Evolutionary conservation across 2,888 invertebrate genomes (phyloP).

Genomic region (Linyphia triangularis): DNA sequence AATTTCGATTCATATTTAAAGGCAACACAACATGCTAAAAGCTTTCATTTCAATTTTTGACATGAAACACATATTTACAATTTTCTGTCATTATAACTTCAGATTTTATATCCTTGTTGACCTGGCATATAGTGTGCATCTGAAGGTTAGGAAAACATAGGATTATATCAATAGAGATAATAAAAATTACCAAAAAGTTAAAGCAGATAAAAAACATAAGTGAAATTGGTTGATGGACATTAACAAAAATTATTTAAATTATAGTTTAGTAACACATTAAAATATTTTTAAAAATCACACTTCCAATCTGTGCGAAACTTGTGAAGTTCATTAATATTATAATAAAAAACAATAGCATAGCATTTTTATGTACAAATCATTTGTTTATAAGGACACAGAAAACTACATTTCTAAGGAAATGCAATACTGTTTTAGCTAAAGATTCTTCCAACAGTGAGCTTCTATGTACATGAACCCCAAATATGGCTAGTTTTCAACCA

Average conservation of each 20-base stretch:
- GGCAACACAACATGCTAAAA: background rate
- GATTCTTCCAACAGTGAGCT: background rate
- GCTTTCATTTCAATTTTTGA: background rate
- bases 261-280: background rate
- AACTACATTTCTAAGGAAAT: slow-evolving; percentile 2
- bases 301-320: slow-evolving; percentile 6
- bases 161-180: too few relatives aligned
- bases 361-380: slow-evolving; percentile 38
- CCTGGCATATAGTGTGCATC: too few relatives aligned
- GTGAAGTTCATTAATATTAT: slow-evolving; percentile 10
- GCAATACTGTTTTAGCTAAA: slow-evolving; percentile 14
- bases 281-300: slow-evolving; percentile 6
- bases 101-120: too few relatives aligned
- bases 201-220: background rate
- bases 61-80: background rate
- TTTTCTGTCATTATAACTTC: too few relatives aligned
- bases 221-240: background rate
- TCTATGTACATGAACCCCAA: slow-evolving; percentile 27
- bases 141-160: too few relatives aligned
- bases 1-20: slow-evolving; percentile 6
- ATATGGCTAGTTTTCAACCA: background rate
- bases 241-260: background rate
- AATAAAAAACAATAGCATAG: slow-evolving; percentile 20
- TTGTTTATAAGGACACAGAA: background rate
- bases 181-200: background rate